phyloP scores from a whole-genome alignment of 2,888 invertebrate species.

The Autographa pulchrina region DNA sequence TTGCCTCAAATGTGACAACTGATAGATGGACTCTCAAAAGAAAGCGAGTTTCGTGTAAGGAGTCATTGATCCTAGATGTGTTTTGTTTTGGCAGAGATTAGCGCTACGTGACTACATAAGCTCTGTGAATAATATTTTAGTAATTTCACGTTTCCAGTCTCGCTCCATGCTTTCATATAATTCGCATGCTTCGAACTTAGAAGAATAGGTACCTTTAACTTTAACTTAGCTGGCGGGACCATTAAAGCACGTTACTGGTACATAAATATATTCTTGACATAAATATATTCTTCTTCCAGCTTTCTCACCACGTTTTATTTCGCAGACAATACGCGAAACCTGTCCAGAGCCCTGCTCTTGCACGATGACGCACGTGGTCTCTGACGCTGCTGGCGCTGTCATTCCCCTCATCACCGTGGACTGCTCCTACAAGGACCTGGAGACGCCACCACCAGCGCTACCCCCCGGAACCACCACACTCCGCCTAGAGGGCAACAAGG shows the following conservation, averaged over 20 bases:
- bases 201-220: too few relatives aligned
- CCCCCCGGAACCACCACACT: slow-evolving; percentile 92
- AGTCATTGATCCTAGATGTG: not conserved
- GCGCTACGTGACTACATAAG: too few relatives aligned
- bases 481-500: slow-evolving; percentile 91
- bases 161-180: too few relatives aligned
- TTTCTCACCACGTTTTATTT: slow-evolving; percentile 4
- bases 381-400: slow-evolving; percentile 81
- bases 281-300: not conserved
- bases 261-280: not conserved
- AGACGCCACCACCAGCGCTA: slow-evolving; percentile 89
- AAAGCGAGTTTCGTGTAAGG: not conserved
- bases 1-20: not conserved
- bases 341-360: slow-evolving; percentile 91
- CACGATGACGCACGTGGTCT: slow-evolving; percentile 90
- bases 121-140: too few relatives aligned
- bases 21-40: not conserved
- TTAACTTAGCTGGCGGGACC: too few relatives aligned
- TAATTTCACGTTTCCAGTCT: too few relatives aligned
- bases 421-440: slow-evolving; percentile 90
- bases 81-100: not conserved
- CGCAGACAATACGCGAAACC: slow-evolving; percentile 87
- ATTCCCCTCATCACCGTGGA: slow-evolving; percentile 92
- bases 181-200: too few relatives aligned
- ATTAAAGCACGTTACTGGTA: too few relatives aligned